Conservation (phyloP, 1,140 invertebrate species). For the Thaumatotibia leucotreta region DNA sequence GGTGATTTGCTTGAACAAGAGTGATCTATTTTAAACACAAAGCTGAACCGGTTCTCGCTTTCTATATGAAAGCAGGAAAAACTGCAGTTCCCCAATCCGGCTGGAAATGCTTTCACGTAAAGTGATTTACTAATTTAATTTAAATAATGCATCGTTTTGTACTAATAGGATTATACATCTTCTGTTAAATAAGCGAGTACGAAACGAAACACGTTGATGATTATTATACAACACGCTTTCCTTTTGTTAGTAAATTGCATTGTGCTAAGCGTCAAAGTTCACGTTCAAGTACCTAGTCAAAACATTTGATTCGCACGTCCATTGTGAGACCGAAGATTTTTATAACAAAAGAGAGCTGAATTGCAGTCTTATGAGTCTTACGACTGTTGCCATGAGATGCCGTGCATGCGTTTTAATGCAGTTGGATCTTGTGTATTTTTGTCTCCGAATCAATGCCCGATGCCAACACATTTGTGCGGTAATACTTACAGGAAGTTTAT, state of each 20-base stretch:
- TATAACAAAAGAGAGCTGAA: background rate
- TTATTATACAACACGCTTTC: background rate
- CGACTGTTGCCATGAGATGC: background rate
- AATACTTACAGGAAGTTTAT: slow-evolving; percentile 2
- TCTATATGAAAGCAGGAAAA: background rate
- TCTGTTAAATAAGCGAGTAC: background rate
- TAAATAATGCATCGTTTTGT: background rate
- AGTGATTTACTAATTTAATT: background rate
- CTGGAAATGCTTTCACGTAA: background rate
- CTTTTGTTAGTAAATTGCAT: background rate
- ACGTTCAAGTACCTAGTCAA: background rate
- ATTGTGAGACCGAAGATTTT: background rate
- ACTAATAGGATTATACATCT: too few species aligned
- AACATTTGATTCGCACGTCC: background rate
- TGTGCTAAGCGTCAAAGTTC: background rate
- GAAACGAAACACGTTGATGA: background rate
- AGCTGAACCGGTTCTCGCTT: background rate
- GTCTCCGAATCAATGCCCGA: background rate
- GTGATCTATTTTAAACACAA: background rate
- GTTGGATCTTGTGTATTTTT: background rate
- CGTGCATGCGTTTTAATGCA: background rate
- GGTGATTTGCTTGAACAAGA: background rate
- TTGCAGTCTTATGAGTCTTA: background rate
- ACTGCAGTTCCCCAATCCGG: background rate
- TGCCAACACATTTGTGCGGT: background rate